These are phyloP conservation scores for Drosophila putrida DNA, from an alignment of 2,888 invertebrate genomes.

Conservation along the genomic window DNA sequence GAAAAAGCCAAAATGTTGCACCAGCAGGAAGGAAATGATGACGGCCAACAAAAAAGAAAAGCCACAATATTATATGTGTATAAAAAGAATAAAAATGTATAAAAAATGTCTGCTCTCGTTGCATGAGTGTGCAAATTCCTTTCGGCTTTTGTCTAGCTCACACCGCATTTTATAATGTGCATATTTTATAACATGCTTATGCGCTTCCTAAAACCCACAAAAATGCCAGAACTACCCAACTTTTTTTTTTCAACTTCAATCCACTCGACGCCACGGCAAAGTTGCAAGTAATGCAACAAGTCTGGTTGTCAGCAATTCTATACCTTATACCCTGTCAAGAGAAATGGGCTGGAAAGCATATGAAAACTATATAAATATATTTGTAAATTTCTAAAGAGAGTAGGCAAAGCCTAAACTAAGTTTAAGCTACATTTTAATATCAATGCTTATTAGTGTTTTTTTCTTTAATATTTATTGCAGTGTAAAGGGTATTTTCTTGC, in stretches of 20 bases:
- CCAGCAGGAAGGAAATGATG: constrained; percentile 70
- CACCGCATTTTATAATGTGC: constrained; percentile 75
- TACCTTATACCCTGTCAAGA: not conserved
- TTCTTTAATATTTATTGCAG: not conserved
- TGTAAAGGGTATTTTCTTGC: not conserved
- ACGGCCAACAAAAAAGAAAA: constrained; percentile 36
- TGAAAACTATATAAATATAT: not conserved
- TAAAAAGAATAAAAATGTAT: not conserved
- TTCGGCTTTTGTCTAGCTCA: constrained; percentile 77
- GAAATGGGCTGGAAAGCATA: not conserved
- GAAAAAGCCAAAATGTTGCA: constrained; percentile 33
- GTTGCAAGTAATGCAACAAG: constrained; percentile 74
- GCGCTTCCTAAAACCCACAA: constrained; percentile 52
- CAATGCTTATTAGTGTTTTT: constrained; percentile 7
- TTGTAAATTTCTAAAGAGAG: not conserved
- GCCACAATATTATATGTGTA: constrained; percentile 17
- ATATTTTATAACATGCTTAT: constrained; percentile 78
- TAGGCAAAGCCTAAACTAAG: no score
- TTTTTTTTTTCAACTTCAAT: not conserved
- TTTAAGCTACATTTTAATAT: not conserved
- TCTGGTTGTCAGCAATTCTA: constrained; percentile 35
- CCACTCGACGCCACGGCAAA: constrained; percentile 14
- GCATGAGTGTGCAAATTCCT: constrained; percentile 73
- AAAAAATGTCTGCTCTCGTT: constrained; percentile 44
- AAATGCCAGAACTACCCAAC: constrained; percentile 30